Base-by-base conservation (phyloP, 2,113 vertebrate genomes). In the Delphinus delphis region DNA sequence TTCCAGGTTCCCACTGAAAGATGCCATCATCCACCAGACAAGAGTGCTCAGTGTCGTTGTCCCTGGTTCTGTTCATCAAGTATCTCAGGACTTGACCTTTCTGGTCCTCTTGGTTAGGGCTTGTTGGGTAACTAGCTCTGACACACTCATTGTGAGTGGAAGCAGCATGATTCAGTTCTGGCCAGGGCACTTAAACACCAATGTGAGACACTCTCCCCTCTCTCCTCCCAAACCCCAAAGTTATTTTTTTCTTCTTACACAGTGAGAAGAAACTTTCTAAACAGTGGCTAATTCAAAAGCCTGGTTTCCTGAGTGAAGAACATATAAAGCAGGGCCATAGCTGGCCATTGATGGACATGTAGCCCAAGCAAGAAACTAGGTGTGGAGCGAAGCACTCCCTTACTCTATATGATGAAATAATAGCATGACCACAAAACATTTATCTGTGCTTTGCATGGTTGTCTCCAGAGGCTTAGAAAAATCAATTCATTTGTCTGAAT, bases 371-470 rank as follows among this genome's bases (percentile, higher is more conserved):
- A 63, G 55, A 88, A 53, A n/a, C 44, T 23, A 65, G 36, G 62
- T 47, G 38, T 5, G 2, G 38, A 47, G 25, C 17, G 31, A 81
- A 7, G 36, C 25, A 41, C 41, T 8, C 7, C 15, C 31, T 14
- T 44, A 28, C 38, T 80, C 44, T 65, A 4, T 88, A 23, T 71
- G 71, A 62, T 15, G 5, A 71, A 67, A 63, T 31, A 23, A 44
- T 2, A 65, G 1, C 2, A 0, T 4, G 38, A 28, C 28, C 23
- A 1, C 3, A 4, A 31, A 33, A 50, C 26, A 70, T 13, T 1
- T 3, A 17, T 26, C 76, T 67, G 28, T 74, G 65, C 14, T 18
- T 58, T 38, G 41, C 17, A n/a, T 2, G 3, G 14, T 12, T 18
- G 11, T 44, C 11, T 18, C 55, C 7, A 47, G 28, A 70, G 6